Percentiles rank a stretch among this genome's conserved stretches.
These are phyloP conservation scores for Polypterus senegalus DNA, from an alignment of 2,113 vertebrate genomes.

Conservation along the genomic window DNA sequence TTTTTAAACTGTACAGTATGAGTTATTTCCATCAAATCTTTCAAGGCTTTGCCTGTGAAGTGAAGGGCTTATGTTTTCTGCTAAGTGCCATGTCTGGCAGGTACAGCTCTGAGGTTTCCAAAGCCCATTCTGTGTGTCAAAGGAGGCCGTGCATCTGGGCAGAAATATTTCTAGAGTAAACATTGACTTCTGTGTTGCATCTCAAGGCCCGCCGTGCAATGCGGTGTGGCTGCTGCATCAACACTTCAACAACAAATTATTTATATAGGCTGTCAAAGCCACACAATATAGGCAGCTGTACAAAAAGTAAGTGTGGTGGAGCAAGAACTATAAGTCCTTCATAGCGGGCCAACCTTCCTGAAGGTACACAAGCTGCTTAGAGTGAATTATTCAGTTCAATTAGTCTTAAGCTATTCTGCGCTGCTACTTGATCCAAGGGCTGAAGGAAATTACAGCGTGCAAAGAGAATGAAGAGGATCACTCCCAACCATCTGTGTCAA, in stretches of 20 bases:
- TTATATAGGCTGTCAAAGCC: conserved; percentile 24
- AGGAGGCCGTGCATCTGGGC: conserved; percentile 9
- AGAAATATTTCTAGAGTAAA: conserved; percentile 27
- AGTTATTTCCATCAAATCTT: not conserved
- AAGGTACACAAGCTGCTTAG: conserved; percentile 15
- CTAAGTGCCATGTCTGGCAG: conserved; percentile 11
- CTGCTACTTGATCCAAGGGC: conserved; percentile 22
- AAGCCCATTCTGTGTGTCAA: conserved; percentile 3
- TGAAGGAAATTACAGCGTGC: conserved; percentile 28
- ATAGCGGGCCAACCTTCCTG: conserved; percentile 18
- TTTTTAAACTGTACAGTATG: too few relatives aligned
- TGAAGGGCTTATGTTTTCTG: conserved; percentile 20
- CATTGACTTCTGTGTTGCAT: conserved; percentile 14
- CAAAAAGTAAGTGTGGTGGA: conserved; percentile 8
- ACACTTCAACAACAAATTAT: conserved; percentile 27
- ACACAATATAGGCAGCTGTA: conserved; percentile 17
- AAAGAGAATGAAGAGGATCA: conserved; percentile 16
- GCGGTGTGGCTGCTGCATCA: conserved; percentile 29
- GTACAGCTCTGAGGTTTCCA: conserved; percentile 23
- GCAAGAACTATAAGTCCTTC: conserved; percentile 17
- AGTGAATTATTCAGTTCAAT: conserved; percentile 36
- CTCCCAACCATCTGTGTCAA: conserved; percentile 18
- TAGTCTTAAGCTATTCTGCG: conserved; percentile 13
- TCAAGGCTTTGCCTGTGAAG: conserved; percentile 10
- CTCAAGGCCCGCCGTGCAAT: conserved; percentile 16